Evolutionary conservation across 2,113 vertebrate species (phyloP), one percentile per base, ranked within the genome.

Genomic region (Hucho hucho): DNA sequence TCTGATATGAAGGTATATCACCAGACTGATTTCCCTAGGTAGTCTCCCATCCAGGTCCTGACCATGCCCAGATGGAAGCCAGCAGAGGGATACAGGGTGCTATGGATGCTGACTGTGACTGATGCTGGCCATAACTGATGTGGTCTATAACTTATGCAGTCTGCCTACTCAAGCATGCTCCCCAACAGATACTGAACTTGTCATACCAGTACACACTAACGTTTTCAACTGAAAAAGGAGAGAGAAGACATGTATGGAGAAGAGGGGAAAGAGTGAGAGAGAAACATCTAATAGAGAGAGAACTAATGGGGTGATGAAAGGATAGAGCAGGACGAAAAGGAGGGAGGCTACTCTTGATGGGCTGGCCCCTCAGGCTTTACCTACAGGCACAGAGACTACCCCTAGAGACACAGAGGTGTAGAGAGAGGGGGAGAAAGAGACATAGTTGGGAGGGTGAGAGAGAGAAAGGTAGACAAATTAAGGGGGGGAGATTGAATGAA

Each of bases 401-500:
- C 47, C 47, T 1, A 70, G 69, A 49, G 28, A 75, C 26, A 53
- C 26, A 61, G 70, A 59, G 24, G 58, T n/a, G n/a, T n/a, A 22
- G n/a, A n/a, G 13, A 61, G 58, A 61, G 18, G n/a, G n/a, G 20
- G 71, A 18, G 71, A 46, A 25, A 6, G 58, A n/a, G 58, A 32
- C 49, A 53, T 14, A 46, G 59, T 49, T 43, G 58, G 67, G 29
- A 79, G 63, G 46, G 67, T 74, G 59, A 76, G 49, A 25, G 66
- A 56, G 74, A 46, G 53, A 53, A 16, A 58, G 69, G 47, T 24
- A 53, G 13, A 56, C n/a, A 3, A 25, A 53, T 14, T 53, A 13
- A 14, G 2, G 9, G 9, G 47, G 3, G 5, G 49, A 49, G 47
- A 49, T 49, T 12, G 49, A 53, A 53, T 18, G 14, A 53, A 43